Evolutionary conservation across 1,140 invertebrate species (phyloP).

Genomic region (Drosophila teissieri): DNA sequence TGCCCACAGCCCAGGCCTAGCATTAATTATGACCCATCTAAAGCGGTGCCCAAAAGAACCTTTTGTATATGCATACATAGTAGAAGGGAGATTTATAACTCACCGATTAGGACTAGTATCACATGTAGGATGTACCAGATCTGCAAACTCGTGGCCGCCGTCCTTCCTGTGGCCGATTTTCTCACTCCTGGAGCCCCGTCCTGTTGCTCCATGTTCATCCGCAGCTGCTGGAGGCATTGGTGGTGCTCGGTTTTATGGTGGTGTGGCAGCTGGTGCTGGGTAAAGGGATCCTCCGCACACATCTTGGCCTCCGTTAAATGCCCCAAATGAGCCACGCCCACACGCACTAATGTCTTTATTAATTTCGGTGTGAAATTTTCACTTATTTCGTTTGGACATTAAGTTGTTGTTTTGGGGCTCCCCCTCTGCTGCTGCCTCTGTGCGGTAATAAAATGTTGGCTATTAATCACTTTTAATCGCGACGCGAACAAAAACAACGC

Average conservation of each 20-base stretch:
- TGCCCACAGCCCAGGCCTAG: not conserved
- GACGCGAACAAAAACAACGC: constrained; percentile 52
- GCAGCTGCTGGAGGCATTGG: constrained; percentile 41
- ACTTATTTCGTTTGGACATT: constrained; percentile 81
- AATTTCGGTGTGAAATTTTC: constrained; percentile 72
- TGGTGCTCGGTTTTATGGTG: constrained; percentile 53
- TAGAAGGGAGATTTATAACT: constrained; percentile 42
- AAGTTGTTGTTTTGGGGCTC: constrained; percentile 56
- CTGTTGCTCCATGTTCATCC: constrained; percentile 41
- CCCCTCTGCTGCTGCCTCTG: constrained; percentile 40
- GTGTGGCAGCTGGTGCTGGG: constrained; percentile 62
- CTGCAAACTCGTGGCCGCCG: constrained; percentile 56
- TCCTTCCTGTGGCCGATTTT: constrained; percentile 40
- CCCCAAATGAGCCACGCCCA: constrained; percentile 47
- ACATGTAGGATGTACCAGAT: constrained; percentile 81
- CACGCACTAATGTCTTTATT: constrained; percentile 74
- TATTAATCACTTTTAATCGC: constrained; percentile 83
- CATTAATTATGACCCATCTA: constrained; percentile 68
- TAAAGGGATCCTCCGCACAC: constrained; percentile 59
- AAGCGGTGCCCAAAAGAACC: constrained; percentile 52
- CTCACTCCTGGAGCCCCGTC: constrained; percentile 19
- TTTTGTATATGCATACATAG: not conserved
- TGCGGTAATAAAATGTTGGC: constrained; percentile 58
- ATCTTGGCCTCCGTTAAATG: constrained; percentile 52
- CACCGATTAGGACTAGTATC: constrained; percentile 84